phyloP scores from a whole-genome alignment of 2,888 invertebrate species.

The Acanthosoma haemorrhoidale region DNA sequence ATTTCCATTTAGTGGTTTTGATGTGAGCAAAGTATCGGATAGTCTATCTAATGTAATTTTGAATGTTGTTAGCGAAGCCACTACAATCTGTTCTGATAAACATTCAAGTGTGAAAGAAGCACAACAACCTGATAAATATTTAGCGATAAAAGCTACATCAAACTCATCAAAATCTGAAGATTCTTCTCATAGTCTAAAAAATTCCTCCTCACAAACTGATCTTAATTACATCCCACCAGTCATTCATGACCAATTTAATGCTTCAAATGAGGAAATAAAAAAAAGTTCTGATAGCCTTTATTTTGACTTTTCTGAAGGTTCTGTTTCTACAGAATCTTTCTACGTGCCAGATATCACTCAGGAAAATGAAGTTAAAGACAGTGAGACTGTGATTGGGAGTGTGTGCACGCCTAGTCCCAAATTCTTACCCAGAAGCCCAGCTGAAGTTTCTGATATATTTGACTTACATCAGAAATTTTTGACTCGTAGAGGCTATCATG shows the following conservation, averaged over 20 bases:
- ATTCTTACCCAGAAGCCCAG: constrained; percentile 1
- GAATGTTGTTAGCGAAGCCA: neutral
- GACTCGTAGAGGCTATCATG: constrained; percentile 46
- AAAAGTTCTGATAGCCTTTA: constrained; percentile 17
- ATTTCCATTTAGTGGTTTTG: constrained; percentile 11
- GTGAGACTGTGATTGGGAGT: neutral
- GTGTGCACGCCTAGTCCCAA: constrained; percentile 31
- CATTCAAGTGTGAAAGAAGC: neutral
- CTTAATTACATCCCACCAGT: neutral
- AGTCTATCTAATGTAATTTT: neutral
- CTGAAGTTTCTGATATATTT: constrained; percentile 57
- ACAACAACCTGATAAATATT: neutral
- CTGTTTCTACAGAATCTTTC: constrained; percentile 19
- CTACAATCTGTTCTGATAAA: neutral
- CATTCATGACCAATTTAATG: neutral
- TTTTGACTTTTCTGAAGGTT: constrained; percentile 18
- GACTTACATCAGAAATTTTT: constrained; percentile 66
- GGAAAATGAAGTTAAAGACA: neutral
- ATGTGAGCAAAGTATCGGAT: neutral
- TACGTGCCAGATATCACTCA: constrained; percentile 11
- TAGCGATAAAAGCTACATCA: neutral
- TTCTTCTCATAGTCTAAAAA: neutral
- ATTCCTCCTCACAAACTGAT: neutral
- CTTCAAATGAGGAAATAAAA: neutral
- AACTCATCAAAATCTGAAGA: neutral